These are phyloP conservation scores for Tridacna crocea DNA, from an alignment of 2,888 invertebrate species.

Conservation along the genomic window DNA sequence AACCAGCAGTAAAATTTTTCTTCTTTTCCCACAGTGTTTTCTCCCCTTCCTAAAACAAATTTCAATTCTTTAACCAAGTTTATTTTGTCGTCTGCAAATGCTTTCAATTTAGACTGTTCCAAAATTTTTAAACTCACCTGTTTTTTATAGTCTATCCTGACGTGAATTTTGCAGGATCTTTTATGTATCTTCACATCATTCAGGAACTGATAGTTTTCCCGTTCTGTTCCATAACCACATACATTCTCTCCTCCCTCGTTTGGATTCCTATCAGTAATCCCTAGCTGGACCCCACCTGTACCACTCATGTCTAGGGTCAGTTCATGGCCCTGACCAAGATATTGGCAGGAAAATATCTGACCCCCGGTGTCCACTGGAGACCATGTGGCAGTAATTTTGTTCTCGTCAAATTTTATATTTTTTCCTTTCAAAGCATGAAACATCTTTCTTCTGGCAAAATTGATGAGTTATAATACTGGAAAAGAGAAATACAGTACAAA, in stretches of 20 bases:
- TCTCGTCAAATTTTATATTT: conserved; percentile 37
- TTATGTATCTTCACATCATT: conserved; percentile 57
- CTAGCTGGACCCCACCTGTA: conserved; percentile 45
- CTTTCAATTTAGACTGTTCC: too few relatives aligned
- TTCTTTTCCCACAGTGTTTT: too few relatives aligned
- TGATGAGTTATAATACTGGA: not conserved
- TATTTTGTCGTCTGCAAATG: too few relatives aligned
- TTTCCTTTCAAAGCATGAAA: conserved; percentile 49
- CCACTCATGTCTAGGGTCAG: conserved; percentile 39
- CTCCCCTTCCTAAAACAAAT: too few relatives aligned
- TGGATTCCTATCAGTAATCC: conserved; percentile 36
- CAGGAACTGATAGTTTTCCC: conserved; percentile 39
- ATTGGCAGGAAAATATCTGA: conserved; percentile 21
- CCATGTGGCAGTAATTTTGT: conserved; percentile 37
- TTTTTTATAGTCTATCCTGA: conserved; percentile 32
- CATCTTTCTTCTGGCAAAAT: conserved; percentile 20
- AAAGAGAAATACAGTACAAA: too few relatives aligned
- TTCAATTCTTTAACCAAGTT: too few relatives aligned
- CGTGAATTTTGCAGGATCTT: conserved; percentile 38
- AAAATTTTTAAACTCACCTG: conserved; percentile 19
- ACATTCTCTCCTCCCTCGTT: not conserved
- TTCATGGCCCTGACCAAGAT: conserved; percentile 1
- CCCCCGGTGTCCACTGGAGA: conserved; percentile 44
- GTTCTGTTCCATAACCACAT: not conserved
- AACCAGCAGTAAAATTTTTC: too few relatives aligned